Conservation (phyloP, 2,888 invertebrate genomes). For the Timema podura region DNA sequence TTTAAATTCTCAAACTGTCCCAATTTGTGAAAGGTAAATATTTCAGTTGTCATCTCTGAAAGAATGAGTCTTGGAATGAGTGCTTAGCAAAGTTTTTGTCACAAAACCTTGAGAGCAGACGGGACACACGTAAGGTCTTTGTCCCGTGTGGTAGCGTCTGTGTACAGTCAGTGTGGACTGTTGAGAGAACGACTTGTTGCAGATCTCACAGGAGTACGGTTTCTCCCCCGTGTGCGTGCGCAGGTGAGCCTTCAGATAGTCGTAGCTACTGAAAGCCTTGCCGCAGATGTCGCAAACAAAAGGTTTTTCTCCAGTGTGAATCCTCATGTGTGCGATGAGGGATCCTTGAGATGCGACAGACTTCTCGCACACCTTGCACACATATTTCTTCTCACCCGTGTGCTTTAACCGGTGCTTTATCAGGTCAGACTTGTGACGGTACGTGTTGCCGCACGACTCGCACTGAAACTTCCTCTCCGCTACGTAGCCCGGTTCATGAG, state of each 20-base stretch:
- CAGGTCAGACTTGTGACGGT: conserved; percentile 43
- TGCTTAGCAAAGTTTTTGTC: conserved; percentile 58
- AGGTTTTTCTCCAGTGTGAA: conserved; percentile 60
- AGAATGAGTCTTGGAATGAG: conserved; percentile 48
- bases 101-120: conserved; percentile 59
- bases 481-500: conserved; percentile 37
- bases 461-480: conserved; percentile 45
- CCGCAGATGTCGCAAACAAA: conserved; percentile 52
- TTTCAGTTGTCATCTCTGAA: too few relatives aligned
- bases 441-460: conserved; percentile 43
- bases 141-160: conserved; percentile 57
- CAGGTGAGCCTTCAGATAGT: conserved; percentile 45
- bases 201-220: conserved; percentile 21
- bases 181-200: conserved; percentile 43
- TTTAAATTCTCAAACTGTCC: too few relatives aligned
- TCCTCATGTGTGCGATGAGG: conserved; percentile 57
- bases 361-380: conserved; percentile 52
- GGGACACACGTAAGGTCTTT: conserved; percentile 55
- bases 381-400: conserved; percentile 24
- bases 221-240: conserved; percentile 37
- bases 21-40: too few relatives aligned
- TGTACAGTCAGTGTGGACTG: conserved; percentile 58
- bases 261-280: conserved; percentile 45
- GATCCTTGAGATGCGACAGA: conserved; percentile 56
- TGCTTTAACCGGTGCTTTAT: conserved; percentile 45